Evolutionary conservation across 2,888 invertebrate species (phyloP).

Genomic region (Anagyrus pseudococci): DNA sequence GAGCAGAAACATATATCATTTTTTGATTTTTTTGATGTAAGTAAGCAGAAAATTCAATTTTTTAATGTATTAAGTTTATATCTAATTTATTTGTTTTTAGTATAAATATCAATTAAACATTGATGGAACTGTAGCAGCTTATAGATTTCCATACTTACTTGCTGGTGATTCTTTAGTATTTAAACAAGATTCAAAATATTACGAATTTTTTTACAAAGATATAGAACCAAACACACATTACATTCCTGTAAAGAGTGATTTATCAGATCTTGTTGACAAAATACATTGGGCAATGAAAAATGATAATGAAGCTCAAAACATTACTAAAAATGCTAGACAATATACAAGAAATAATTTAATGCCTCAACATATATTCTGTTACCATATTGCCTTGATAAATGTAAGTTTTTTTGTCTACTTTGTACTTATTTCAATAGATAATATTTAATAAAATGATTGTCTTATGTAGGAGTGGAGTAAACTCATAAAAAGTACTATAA

Average conservation of each 20-base stretch:
- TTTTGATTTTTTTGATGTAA: conserved; percentile 92
- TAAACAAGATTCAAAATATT: conserved; percentile 93
- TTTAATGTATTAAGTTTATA: too few species aligned
- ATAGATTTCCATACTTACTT: conserved; percentile 89
- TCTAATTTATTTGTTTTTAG: conserved; percentile 65
- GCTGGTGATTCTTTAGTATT: conserved; percentile 87
- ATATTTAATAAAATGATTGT: not conserved
- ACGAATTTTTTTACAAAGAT: conserved; percentile 90
- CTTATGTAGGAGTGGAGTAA: conserved; percentile 75
- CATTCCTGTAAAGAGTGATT: conserved; percentile 79
- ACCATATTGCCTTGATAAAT: conserved; percentile 77
- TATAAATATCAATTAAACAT: conserved; percentile 94
- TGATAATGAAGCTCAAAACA: conserved; percentile 72
- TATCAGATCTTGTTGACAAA: conserved; percentile 81
- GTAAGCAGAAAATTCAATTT: conserved; percentile 46
- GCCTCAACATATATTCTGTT: conserved; percentile 87
- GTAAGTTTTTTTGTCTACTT: conserved; percentile 57
- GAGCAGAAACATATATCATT: conserved; percentile 85
- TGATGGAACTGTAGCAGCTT: conserved; percentile 97
- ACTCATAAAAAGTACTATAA: conserved; percentile 66
- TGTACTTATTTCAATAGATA: not conserved
- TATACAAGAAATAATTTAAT: conserved; percentile 81
- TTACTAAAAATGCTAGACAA: conserved; percentile 71
- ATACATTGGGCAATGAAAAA: conserved; percentile 79
- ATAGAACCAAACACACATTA: conserved; percentile 81